Conservation (phyloP, 92 coral and sea anemone genomes). For the Porites evermanni region DNA sequence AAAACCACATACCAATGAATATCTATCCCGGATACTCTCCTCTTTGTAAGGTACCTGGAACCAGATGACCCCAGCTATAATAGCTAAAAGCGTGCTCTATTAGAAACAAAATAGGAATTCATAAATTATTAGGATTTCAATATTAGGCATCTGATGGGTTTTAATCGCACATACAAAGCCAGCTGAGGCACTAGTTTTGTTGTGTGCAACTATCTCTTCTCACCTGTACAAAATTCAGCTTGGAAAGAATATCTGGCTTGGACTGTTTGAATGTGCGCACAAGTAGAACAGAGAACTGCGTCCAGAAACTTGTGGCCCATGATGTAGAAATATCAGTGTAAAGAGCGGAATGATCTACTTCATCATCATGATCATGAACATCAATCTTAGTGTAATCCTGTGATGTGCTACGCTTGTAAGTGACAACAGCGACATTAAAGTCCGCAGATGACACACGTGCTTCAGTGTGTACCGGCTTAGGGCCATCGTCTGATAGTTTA, state of each 20-base stretch:
- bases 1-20: constrained; percentile 79
- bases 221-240: constrained; percentile 84
- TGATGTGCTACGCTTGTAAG: constrained; percentile 39
- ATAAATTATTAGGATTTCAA: too few species aligned
- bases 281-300: constrained; percentile 84
- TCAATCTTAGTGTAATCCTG: constrained; percentile 46
- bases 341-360: constrained; percentile 64
- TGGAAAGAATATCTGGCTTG: constrained; percentile 82
- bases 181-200: too few species aligned
- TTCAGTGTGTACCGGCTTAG: constrained; percentile 32
- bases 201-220: background rate
- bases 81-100: constrained; percentile 76
- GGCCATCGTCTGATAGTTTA: background rate
- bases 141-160: too few species aligned
- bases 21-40: constrained; percentile 86
- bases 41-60: constrained; percentile 88
- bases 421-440: constrained; percentile 30
- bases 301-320: constrained; percentile 96
- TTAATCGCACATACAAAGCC: too few species aligned
- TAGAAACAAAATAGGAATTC: background rate
- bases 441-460: constrained; percentile 35
- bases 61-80: constrained; percentile 83
- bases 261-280: constrained; percentile 91
- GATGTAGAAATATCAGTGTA: constrained; percentile 76
- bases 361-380: constrained; percentile 76